A percentile compares a stretch with the other conserved stretches of the same genome.
These are phyloP conservation scores for Mormyrops attenuatus DNA, from an alignment of 2,797 vertebrate genomes.

Conservation along the genomic window DNA sequence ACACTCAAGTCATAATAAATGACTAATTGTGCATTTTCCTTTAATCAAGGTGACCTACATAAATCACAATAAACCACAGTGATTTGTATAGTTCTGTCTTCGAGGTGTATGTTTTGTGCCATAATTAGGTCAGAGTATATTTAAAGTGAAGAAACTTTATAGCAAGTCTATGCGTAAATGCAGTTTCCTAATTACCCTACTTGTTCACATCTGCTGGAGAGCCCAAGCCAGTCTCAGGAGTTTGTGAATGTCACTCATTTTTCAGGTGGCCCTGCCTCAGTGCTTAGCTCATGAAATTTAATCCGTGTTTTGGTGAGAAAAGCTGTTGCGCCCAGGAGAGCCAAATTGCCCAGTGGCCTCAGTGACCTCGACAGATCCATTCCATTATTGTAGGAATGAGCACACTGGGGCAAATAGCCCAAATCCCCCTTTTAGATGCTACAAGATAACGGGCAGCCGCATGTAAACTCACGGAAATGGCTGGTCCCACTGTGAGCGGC, in stretches of 20 bases:
- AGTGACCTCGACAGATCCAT: conserved; percentile 3
- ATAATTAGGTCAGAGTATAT: not conserved
- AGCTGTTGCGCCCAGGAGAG: conserved; percentile 9
- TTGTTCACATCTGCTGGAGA: not conserved
- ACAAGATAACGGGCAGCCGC: not conserved
- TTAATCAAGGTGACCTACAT: not conserved
- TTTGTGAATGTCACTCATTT: conserved; percentile 9
- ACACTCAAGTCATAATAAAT: not conserved
- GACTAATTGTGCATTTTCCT: not conserved
- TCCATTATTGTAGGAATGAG: conserved; percentile 18
- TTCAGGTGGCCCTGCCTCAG: not conserved
- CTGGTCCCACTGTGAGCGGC: not conserved
- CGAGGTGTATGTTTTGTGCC: not conserved
- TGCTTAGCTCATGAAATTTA: conserved; percentile 13
- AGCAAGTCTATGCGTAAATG: not conserved
- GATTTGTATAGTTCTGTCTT: not conserved
- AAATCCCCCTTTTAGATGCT: conserved; percentile 8
- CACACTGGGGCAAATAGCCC: conserved; percentile 6
- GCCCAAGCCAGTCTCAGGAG: not conserved
- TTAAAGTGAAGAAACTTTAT: not conserved
- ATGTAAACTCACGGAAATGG: conserved; percentile 2
- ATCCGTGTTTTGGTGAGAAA: conserved; percentile 14
- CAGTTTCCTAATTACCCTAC: not conserved
- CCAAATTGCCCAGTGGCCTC: conserved; percentile 15
- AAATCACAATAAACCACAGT: not conserved